phyloP scores from a whole-genome alignment of 2,113 vertebrate genomes.

The Nipponia nippon region DNA sequence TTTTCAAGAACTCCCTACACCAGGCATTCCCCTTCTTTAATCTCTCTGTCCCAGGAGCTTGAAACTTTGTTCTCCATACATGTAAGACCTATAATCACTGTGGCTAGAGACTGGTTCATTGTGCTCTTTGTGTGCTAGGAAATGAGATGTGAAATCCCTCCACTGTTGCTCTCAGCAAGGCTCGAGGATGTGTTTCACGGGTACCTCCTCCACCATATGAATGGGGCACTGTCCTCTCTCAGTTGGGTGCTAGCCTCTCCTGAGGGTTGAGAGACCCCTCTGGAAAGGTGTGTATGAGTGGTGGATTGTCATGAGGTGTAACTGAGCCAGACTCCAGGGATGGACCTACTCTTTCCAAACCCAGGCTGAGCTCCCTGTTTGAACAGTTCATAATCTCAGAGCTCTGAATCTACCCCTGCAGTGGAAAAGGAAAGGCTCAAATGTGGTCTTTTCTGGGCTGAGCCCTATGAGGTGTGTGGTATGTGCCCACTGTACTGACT shows the following conservation, averaged over 20 bases:
- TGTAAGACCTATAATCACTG: background rate
- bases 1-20: background rate
- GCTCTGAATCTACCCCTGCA: background rate
- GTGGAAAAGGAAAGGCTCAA: background rate
- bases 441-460: background rate
- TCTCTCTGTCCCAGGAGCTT: background rate
- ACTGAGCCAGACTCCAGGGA: background rate
- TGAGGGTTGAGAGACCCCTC: background rate
- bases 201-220: background rate
- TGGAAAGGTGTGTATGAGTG: background rate
- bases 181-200: background rate
- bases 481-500: background rate
- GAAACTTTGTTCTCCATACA: background rate
- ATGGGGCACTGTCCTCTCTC: background rate
- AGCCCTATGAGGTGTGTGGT: background rate
- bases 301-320: background rate
- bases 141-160: background rate
- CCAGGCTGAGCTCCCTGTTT: background rate
- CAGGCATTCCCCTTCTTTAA: background rate
- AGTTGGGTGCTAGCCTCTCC: too few species aligned
- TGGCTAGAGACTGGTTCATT: background rate
- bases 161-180: background rate
- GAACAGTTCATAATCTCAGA: background rate
- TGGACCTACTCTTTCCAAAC: background rate
- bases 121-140: background rate